Evolutionary conservation across 2,888 invertebrate genomes (phyloP).

Genomic region (Nomada ferruginata): DNA sequence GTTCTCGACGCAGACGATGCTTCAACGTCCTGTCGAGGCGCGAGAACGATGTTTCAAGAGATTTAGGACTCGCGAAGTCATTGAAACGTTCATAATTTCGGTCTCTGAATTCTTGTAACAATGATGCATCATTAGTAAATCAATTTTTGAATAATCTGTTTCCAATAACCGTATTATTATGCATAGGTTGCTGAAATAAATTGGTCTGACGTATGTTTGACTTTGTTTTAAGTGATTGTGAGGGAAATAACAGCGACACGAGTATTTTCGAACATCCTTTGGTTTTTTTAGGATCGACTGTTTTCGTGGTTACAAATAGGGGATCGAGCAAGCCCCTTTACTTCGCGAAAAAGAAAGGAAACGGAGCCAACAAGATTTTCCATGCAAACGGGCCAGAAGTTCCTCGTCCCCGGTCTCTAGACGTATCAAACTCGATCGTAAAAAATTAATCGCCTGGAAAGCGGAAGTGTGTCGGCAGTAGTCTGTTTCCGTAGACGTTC

Average conservation of each 20-base stretch:
- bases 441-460: slow-evolving; percentile 64
- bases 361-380: slow-evolving; percentile 21
- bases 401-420: slow-evolving; percentile 38
- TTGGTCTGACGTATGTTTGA: no score
- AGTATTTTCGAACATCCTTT: no score
- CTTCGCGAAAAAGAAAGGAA: background rate
- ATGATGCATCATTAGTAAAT: no score
- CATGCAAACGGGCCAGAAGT: slow-evolving; percentile 51
- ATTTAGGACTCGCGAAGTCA: slow-evolving; percentile 38
- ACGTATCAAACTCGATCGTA: slow-evolving; percentile 52
- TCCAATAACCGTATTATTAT: no score
- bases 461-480: slow-evolving; percentile 52
- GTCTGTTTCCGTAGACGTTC: slow-evolving; percentile 31
- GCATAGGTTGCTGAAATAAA: no score
- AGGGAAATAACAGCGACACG: no score
- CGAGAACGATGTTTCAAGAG: slow-evolving; percentile 43
- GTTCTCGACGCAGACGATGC: slow-evolving; percentile 31
- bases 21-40: slow-evolving; percentile 54
- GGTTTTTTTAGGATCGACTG: background rate
- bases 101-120: background rate
- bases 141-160: no score
- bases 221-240: no score
- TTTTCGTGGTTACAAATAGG: slow-evolving; percentile 1
- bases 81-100: slow-evolving; percentile 24
- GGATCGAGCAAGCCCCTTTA: background rate